phyloP scores from a whole-genome alignment of 2,113 vertebrate genomes.

The Eulemur macaco region DNA sequence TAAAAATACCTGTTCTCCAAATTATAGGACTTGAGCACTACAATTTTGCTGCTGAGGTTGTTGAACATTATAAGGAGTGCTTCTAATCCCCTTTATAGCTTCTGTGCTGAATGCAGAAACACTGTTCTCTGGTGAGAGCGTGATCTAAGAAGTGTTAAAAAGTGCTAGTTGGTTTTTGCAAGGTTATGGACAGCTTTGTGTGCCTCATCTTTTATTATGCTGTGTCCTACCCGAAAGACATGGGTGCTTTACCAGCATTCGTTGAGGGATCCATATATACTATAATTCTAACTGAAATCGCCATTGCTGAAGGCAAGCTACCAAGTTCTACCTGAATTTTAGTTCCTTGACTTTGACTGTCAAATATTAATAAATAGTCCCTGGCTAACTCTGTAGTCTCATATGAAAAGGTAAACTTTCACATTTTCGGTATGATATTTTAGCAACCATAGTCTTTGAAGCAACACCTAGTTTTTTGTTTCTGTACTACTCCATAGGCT shows the following conservation, averaged over 20 bases:
- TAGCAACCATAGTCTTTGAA: neutral
- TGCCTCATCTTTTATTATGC: neutral
- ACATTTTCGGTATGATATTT: neutral
- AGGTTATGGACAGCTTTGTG: neutral
- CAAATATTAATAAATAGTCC: neutral
- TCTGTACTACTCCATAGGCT: neutral
- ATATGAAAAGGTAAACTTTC: neutral
- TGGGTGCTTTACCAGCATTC: neutral
- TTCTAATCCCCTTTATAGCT: conserved; percentile 66
- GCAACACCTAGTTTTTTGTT: neutral
- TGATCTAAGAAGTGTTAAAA: conserved; percentile 7
- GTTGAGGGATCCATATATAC: neutral
- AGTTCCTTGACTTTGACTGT: neutral
- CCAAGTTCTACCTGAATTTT: neutral
- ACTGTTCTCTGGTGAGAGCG: neutral
- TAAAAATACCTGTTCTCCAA: neutral
- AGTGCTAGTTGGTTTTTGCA: conserved; percentile 47
- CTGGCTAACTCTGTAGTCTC: neutral
- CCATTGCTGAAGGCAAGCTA: neutral
- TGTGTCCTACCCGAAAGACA: neutral
- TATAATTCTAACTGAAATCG: neutral
- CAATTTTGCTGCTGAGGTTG: conserved; percentile 47
- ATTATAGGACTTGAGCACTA: conserved; percentile 30
- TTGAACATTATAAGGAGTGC: conserved; percentile 59
- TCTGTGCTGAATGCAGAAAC: conserved; percentile 29